These are phyloP conservation scores for Indicator maculatus DNA, from an alignment of 2,113 vertebrate species.

Conservation along the genomic window DNA sequence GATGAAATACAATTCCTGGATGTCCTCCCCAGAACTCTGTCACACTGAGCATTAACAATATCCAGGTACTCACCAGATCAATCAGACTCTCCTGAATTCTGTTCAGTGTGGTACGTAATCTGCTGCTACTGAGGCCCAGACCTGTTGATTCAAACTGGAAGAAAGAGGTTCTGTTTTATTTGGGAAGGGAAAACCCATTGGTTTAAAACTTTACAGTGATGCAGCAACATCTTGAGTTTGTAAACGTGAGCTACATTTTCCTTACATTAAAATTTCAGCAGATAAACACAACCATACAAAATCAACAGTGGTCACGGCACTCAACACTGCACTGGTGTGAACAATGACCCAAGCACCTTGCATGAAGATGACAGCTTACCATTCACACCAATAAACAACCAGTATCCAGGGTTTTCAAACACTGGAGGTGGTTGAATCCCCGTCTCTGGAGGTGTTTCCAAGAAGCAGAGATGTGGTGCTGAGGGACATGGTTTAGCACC, in stretches of 20 bases:
- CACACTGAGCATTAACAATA: not conserved
- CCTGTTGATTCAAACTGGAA: constrained; percentile 95
- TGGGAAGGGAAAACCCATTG: not conserved
- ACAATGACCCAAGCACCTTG: not conserved
- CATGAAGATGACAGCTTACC: constrained; percentile 22
- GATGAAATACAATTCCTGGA: not conserved
- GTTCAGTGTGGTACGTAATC: constrained; percentile 93
- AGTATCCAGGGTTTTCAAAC: not conserved
- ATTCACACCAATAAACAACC: not conserved
- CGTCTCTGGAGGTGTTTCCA: no score
- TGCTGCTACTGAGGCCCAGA: constrained; percentile 94
- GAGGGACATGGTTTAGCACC: no score
- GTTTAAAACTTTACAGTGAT: not conserved
- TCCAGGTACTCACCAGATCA: constrained; percentile 85
- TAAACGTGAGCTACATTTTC: not conserved
- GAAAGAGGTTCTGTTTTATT: not conserved
- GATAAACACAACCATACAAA: not conserved
- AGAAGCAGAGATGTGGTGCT: no score
- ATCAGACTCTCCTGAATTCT: constrained; percentile 98
- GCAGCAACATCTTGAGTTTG: not conserved
- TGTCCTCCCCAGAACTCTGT: not conserved
- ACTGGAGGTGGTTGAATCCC: no score
- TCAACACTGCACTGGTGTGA: not conserved
- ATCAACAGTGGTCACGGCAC: not conserved
- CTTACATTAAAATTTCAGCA: not conserved